A percentile compares a stretch with the other conserved stretches of the same genome.
These are phyloP conservation scores for Ciconia boyciana DNA, from an alignment of 2,113 vertebrate species.

Conservation along the genomic window DNA sequence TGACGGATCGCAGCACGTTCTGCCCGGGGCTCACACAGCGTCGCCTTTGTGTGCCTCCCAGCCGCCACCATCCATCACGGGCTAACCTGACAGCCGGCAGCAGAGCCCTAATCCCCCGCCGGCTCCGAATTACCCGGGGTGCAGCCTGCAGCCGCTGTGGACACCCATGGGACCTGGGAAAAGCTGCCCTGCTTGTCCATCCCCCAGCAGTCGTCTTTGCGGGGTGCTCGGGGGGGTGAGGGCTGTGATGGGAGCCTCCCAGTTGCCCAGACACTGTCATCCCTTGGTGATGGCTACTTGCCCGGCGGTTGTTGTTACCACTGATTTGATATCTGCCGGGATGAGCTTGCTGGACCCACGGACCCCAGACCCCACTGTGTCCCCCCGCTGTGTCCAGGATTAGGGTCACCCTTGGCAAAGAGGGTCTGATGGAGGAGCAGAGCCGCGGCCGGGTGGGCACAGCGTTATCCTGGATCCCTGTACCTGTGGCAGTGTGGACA, in stretches of 20 bases:
- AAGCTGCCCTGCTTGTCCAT: rapidly evolving
- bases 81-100: conserved; percentile 86
- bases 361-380: rapidly evolving
- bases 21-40: conserved; percentile 73
- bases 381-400: rapidly evolving
- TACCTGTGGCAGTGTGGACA: rapidly evolving
- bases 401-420: neutral
- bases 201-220: neutral
- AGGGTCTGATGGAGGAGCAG: neutral
- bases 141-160: neutral
- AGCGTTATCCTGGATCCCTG: rapidly evolving
- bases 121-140: neutral
- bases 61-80: conserved; percentile 88
- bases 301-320: rapidly evolving
- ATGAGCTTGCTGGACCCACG: rapidly evolving
- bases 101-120: conserved; percentile 68
- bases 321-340: rapidly evolving
- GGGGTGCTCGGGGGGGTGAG: neutral
- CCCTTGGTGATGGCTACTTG: rapidly evolving
- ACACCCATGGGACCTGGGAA: neutral
- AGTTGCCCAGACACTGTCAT: rapidly evolving
- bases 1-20: conserved; percentile 85
- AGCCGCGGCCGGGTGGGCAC: rapidly evolving
- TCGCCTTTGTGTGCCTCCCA: conserved; percentile 85
- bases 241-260: rapidly evolving